phyloP scores from a whole-genome alignment of 2,888 invertebrate species.

The Trypoxylon attenuatum region DNA sequence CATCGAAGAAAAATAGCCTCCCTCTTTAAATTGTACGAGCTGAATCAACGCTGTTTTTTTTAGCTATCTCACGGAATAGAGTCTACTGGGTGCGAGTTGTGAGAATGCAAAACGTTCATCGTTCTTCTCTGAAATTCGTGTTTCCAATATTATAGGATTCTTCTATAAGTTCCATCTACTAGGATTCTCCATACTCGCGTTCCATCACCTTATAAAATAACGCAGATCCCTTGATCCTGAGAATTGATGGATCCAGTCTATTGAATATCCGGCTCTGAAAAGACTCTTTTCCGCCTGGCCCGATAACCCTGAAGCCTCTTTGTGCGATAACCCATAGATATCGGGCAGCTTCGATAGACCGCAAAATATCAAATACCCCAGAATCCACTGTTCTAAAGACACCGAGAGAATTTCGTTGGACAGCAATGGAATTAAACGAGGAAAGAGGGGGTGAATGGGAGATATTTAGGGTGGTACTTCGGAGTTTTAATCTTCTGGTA shows the following conservation, averaged over 20 bases:
- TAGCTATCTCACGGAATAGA: too few relatives aligned
- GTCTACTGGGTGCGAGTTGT: not conserved
- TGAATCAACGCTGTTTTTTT: not conserved
- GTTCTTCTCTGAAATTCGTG: conserved; percentile 15
- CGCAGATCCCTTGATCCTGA: conserved; percentile 51
- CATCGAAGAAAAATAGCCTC: not conserved
- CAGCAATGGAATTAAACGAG: not conserved
- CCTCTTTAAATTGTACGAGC: not conserved
- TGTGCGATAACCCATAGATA: conserved; percentile 14
- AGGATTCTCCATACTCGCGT: conserved; percentile 15
- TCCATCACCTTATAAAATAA: conserved; percentile 45
- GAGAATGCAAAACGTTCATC: not conserved
- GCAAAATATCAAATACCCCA: not conserved
- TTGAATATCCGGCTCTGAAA: conserved; percentile 60
- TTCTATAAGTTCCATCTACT: not conserved
- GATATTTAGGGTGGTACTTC: conserved; percentile 5
- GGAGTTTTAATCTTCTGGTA: conserved; percentile 64
- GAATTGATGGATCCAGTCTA: conserved; percentile 60
- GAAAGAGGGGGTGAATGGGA: not conserved
- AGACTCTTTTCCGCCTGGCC: conserved; percentile 44
- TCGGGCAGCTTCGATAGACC: not conserved
- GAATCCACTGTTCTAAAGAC: not conserved
- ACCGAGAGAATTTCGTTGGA: not conserved
- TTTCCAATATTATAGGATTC: conserved; percentile 11
- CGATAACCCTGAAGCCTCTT: conserved; percentile 37